phyloP scores from a whole-genome alignment of 1,140 invertebrate species.

The Ephestia elutella region DNA sequence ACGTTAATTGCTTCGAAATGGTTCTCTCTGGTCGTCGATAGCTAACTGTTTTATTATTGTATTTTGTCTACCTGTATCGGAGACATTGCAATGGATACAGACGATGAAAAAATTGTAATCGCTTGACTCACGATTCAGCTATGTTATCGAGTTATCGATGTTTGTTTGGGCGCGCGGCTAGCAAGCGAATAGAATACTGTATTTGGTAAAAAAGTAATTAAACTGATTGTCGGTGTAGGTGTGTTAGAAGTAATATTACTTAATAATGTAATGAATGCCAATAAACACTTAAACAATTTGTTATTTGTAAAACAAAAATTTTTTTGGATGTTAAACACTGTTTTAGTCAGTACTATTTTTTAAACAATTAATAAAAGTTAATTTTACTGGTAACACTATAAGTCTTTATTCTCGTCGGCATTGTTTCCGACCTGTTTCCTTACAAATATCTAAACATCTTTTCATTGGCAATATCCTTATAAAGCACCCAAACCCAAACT shows the following conservation, averaged over 20 bases:
- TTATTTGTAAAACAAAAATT: too few relatives aligned
- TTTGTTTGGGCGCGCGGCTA: constrained; percentile 27
- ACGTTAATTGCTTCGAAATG: constrained; percentile 65
- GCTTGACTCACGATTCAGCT: constrained; percentile 33
- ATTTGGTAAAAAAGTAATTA: constrained; percentile 10
- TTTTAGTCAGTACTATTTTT: neutral
- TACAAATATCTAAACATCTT: constrained; percentile 28
- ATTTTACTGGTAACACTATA: too few relatives aligned
- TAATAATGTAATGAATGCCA: neutral
- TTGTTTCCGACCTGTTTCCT: constrained; percentile 27
- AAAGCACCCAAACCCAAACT: constrained; percentile 16
- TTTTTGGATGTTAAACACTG: too few relatives aligned
- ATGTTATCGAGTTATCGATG: constrained; percentile 34
- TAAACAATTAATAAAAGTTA: too few relatives aligned
- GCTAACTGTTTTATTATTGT: constrained; percentile 62
- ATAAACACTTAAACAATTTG: neutral
- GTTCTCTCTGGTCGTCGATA: constrained; percentile 37
- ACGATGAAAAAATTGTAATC: constrained; percentile 31
- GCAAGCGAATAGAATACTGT: constrained; percentile 8
- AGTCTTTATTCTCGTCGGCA: constrained; percentile 11
- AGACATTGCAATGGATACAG: constrained; percentile 39
- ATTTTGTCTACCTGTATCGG: constrained; percentile 61
- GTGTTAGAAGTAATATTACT: neutral
- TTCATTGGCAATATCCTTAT: constrained; percentile 22
- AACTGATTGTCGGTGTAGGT: neutral